Evolutionary conservation across 2,113 vertebrate species (phyloP).

Genomic region (Poeciliopsis prolifica): DNA sequence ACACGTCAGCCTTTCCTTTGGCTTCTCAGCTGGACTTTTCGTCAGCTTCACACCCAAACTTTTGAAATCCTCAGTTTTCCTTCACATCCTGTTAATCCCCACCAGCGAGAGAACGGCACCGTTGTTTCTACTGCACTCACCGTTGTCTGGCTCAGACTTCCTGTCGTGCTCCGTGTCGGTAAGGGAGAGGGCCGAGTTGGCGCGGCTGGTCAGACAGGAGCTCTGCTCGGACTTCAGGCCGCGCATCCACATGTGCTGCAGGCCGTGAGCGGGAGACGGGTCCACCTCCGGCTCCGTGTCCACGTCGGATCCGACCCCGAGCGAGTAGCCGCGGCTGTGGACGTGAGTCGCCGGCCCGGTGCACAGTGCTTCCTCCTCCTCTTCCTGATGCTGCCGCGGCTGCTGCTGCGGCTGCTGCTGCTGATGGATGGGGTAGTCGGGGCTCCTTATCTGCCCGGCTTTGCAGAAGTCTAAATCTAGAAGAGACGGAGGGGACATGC

Average conservation of each 20-base stretch:
- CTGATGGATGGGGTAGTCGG: constrained; percentile 83
- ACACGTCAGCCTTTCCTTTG: background rate
- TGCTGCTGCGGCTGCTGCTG: constrained; percentile 70
- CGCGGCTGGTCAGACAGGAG: constrained; percentile 93
- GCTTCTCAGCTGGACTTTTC: background rate
- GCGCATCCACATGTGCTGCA: constrained; percentile 93
- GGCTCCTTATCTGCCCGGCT: constrained; percentile 85
- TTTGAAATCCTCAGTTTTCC: background rate
- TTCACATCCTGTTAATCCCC: background rate
- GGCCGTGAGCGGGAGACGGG: constrained; percentile 86
- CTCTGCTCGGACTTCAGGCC: constrained; percentile 94
- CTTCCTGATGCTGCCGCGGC: constrained; percentile 61
- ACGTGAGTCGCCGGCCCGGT: constrained; percentile 63
- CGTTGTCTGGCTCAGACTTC: constrained; percentile 95
- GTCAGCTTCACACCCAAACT: background rate
- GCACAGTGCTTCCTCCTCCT: constrained; percentile 79
- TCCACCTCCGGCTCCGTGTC: constrained; percentile 92
- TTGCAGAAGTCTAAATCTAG: constrained; percentile 93
- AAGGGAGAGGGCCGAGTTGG: constrained; percentile 93
- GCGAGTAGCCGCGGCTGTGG: constrained; percentile 84
- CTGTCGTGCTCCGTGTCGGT: constrained; percentile 96
- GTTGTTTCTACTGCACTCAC: constrained; percentile 75
- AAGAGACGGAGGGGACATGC: constrained; percentile 20
- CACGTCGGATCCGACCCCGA: constrained; percentile 88
- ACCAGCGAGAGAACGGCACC: no score